Evolutionary conservation across 2,113 vertebrate genomes (phyloP).

Genomic region (Centropristis striata): DNA sequence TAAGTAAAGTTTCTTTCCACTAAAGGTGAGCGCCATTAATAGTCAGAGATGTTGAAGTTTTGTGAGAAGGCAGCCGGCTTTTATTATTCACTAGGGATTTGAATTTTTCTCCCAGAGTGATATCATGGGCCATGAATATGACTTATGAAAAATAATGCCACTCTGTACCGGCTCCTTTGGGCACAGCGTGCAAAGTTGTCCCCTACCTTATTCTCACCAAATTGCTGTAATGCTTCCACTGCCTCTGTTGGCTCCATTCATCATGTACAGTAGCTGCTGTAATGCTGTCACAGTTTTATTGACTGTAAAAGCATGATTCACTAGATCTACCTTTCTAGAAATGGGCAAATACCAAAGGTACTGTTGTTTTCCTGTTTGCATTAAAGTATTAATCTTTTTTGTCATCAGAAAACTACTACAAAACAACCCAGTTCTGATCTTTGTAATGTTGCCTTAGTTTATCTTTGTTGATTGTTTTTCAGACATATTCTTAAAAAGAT

Average conservation of each 20-base stretch:
- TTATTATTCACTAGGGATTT: conserved; percentile 42
- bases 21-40: conserved; percentile 43
- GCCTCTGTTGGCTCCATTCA: conserved; percentile 29
- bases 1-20: conserved; percentile 42
- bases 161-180: conserved; percentile 26
- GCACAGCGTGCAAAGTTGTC: conserved; percentile 29
- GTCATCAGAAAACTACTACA: background rate
- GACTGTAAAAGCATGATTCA: conserved; percentile 39
- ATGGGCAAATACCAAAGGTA: background rate
- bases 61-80: conserved; percentile 26
- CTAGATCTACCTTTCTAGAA: conserved; percentile 17
- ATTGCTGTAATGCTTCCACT: conserved; percentile 36
- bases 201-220: conserved; percentile 21
- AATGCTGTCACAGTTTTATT: conserved; percentile 9
- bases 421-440: background rate
- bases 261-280: conserved; percentile 34
- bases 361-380: background rate
- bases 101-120: conserved; percentile 33
- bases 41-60: conserved; percentile 28
- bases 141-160: conserved; percentile 43
- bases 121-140: conserved; percentile 43
- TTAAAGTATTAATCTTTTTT: conserved; percentile 2
- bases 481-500: background rate
- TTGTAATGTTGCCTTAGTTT: background rate
- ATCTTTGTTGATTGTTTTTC: background rate